Evolutionary conservation across 2,888 invertebrate species (phyloP), one percentile per base, ranked within the genome.

Genomic region (Cephus rjabovi): DNA sequence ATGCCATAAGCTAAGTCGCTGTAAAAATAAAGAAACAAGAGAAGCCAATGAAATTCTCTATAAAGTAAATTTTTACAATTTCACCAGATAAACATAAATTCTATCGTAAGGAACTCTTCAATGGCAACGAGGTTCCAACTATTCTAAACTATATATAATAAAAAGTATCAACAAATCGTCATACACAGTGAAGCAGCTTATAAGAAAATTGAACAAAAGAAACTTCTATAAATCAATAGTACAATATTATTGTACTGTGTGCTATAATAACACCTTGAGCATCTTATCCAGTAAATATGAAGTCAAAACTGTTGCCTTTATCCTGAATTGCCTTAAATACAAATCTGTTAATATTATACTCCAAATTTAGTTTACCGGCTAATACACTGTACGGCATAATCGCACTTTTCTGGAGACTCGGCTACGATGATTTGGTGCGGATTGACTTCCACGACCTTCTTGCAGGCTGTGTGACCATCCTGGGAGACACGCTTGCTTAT

Each of bases 1-100:
- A 95, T 94, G 86, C 88, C 86, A 81, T 88, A 83, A 69, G 88
- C 87, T 77, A 89, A 85, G 80, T 91, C 86, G 75, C 91, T 91
- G 82, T 34, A 56, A 56, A 23, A 23, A 56, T 56, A 56, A 56
- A 56, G 23, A 56, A 83, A 84, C 35, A 76, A 78, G 80, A 77
- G 73, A 83, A 68, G 68, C 30, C 82, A 76, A 78, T 75, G 69
- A 56, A 74, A 79, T 69, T 56, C 33, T 23, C 23, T 56, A 23
- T 23, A 56, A 23, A 56, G 1, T 56, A 56, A 56, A 23, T 23
- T 56, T 56, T 23, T 56, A 56, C 56, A 56, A 56, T 9, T 56
- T 56, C 56, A 56, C 1, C 9, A 56, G 2, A 56, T 23, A 71
- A 71, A 71, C 71, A 71, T 31, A 71, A 71, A 31, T 3, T 71